Conservation (phyloP, 2,888 invertebrate species). For the Coleophora deauratella region DNA sequence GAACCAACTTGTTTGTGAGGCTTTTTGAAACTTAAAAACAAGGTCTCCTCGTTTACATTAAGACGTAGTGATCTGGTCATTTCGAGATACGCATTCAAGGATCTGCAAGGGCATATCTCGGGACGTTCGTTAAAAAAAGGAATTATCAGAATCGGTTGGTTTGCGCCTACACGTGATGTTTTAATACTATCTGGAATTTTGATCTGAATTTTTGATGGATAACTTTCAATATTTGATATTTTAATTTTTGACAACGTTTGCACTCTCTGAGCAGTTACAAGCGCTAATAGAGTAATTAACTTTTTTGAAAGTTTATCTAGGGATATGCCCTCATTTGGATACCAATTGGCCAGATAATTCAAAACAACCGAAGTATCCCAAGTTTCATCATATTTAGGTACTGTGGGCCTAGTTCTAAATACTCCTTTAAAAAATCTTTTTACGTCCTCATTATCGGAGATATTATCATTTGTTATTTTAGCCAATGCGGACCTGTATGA, state of each 20-base stretch:
- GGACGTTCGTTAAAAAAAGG: too few species aligned
- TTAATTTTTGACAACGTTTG: too few species aligned
- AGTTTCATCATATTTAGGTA: constrained; percentile 3
- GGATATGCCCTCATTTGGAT: constrained; percentile 1
- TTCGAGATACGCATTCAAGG: too few species aligned
- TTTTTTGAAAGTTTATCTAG: constrained; percentile 6
- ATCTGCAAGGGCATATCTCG: too few species aligned
- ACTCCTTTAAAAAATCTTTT: constrained; percentile 8
- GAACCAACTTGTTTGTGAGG: too few species aligned
- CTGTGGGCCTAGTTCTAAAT: constrained; percentile 4
- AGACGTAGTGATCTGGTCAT: too few species aligned
- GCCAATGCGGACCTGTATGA: constrained; percentile 2
- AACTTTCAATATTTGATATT: not conserved
- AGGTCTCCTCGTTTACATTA: too few species aligned
- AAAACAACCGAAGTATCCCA: constrained; percentile 5
- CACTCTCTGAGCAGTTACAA: constrained; percentile 6
- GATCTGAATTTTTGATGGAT: not conserved
- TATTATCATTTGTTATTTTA: not conserved
- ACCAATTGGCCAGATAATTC: not conserved
- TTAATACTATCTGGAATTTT: not conserved
- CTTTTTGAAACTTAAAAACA: too few species aligned
- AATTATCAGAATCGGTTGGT: too few species aligned
- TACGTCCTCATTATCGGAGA: not conserved
- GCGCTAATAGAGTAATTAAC: constrained; percentile 1
- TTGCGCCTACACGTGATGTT: not conserved